Conservation (phyloP, 2,888 invertebrate species). For the Cerastoderma edule region DNA sequence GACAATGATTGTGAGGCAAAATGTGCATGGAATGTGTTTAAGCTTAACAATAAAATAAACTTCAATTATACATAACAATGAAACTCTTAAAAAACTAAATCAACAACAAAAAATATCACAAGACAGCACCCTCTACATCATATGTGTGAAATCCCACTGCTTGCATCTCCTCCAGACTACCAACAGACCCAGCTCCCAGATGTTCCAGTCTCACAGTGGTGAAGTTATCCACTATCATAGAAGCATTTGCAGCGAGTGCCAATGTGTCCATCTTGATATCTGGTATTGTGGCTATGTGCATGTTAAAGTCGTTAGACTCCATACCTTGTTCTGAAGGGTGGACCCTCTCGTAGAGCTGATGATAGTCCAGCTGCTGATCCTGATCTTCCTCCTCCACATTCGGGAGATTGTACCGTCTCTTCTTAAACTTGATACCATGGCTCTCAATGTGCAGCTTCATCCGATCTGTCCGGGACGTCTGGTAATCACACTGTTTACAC, state of each 20-base stretch:
- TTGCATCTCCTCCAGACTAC: conserved; percentile 37
- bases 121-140: conserved; percentile 8
- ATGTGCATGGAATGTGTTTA: too few relatives aligned
- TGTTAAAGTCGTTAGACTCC: not conserved
- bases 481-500: conserved; percentile 88
- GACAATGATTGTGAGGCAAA: too few relatives aligned
- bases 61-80: too few relatives aligned
- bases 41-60: too few relatives aligned
- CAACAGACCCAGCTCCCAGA: conserved; percentile 21
- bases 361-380: conserved; percentile 40
- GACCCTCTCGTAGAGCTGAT: conserved; percentile 52
- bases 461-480: conserved; percentile 88
- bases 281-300: not conserved
- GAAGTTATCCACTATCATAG: conserved; percentile 49
- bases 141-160: conserved; percentile 22
- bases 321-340: conserved; percentile 17
- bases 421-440: conserved; percentile 73
- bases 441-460: conserved; percentile 86
- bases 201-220: conserved; percentile 23
- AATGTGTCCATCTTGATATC: conserved; percentile 55
- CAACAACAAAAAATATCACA: too few relatives aligned
- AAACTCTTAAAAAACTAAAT: too few relatives aligned
- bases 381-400: conserved; percentile 23
- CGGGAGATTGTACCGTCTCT: conserved; percentile 40
- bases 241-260: conserved; percentile 44